Base-by-base conservation (phyloP, 2,113 vertebrate species). In the Ibidorhyncha struthersii region DNA sequence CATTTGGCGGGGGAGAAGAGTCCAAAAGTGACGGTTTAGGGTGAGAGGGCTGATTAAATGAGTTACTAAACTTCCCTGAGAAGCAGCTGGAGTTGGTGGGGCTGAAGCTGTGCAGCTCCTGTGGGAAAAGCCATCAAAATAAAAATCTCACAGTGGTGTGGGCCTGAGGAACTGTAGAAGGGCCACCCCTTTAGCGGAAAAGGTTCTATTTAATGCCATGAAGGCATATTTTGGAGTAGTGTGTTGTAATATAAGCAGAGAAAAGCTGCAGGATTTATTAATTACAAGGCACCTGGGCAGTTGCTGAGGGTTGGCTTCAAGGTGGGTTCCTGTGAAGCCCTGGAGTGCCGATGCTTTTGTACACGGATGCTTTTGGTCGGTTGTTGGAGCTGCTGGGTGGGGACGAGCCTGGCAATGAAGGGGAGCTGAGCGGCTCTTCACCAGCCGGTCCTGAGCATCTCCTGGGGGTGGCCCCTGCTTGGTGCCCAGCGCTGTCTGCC, bases 401-500 rank as follows among this genome's bases (percentile, higher is more conserved):
- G 59, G 6, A 47, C 2, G 5, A 30, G 52, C 4, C 45, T 30
- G 61, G 81, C 17, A 30, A 0, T 2, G 5, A 13, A 43, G 55
- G 40, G n/a, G 30, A 50, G 22, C 70, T 6, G 45, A 43, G 58
- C 5, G 2, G 14, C 45, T 49, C 58, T 61, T 26, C 19, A 6
- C 22, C 4, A 9, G 27, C 63, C 1, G 5, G 6, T 56, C 45
- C 77, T 4, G 1, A 27, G 59, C 66, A 32, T 82, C 14, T 56
- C 36, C 49, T 56, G 82, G 40, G 21, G 15, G 27, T 4, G 43
- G 41, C 29, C 47, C 77, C 77, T 56, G 43, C 65, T 26, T 4
- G 0, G 20, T 52, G n/a, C n/a, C n/a, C 52, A 59, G 70, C 0
- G 0, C 59, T 38, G 21, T 2, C 20, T 62, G 72, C 32, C n/a